Percentiles rank a stretch among this genome's conserved stretches.
Evolutionary conservation across 2,888 invertebrate genomes (phyloP).

Genomic region (Melieria crassipennis): DNA sequence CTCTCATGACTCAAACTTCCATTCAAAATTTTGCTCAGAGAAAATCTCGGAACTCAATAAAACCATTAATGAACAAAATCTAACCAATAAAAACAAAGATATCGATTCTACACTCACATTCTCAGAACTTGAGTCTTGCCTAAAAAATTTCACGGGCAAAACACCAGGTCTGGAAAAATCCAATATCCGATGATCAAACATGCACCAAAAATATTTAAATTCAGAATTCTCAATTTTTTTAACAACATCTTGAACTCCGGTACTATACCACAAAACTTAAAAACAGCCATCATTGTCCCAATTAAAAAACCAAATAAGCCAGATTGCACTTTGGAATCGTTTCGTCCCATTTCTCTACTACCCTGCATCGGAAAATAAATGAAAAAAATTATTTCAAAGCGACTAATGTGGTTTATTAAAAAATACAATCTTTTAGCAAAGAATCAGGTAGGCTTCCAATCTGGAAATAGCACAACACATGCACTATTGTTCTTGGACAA

Average conservation of each 20-base stretch:
- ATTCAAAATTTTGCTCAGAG: too few species aligned
- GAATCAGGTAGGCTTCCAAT: conserved; percentile 13
- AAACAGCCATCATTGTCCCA: conserved; percentile 1
- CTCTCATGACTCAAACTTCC: too few species aligned
- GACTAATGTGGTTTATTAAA: neutral
- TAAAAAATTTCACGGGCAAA: neutral
- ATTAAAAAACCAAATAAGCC: neutral
- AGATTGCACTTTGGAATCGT: neutral
- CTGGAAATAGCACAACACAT: neutral
- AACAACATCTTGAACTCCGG: neutral
- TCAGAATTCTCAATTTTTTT: neutral
- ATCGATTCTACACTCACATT: too few species aligned
- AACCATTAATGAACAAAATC: too few species aligned
- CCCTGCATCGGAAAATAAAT: neutral
- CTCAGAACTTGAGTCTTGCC: too few species aligned
- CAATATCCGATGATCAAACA: neutral
- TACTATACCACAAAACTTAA: conserved; percentile 1
- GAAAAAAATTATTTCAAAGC: neutral
- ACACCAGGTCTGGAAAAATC: conserved; percentile 6
- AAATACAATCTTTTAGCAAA: neutral
- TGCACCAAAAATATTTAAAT: neutral
- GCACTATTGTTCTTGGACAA: conserved; percentile 7
- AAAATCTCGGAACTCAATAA: too few species aligned
- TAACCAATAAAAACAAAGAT: too few species aligned
- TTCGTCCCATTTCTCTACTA: neutral